These are phyloP conservation scores for Momotus momota DNA, from an alignment of 2,797 vertebrate genomes.

Conservation along the genomic window DNA sequence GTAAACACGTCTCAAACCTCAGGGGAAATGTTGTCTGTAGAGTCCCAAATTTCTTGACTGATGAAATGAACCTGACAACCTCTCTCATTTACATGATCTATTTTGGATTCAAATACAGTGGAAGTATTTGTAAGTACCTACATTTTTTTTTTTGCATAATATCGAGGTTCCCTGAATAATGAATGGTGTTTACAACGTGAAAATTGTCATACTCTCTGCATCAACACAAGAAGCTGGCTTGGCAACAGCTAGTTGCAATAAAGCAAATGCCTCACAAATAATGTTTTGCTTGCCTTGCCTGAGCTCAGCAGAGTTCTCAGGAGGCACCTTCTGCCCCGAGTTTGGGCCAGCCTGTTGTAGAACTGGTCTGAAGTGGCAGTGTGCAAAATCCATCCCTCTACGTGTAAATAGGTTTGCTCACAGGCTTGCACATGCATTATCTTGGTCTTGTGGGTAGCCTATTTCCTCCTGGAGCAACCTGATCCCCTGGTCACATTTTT, in stretches of 20 bases:
- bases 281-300: background rate
- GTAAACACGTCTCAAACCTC: background rate
- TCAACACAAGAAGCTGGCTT: conserved; percentile 17
- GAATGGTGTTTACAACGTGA: conserved; percentile 48
- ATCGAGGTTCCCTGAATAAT: conserved; percentile 52
- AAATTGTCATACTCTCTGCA: conserved; percentile 46
- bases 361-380: background rate
- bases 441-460: background rate
- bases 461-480: background rate
- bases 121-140: background rate
- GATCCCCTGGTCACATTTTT: background rate
- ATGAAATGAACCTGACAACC: background rate
- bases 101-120: conserved; percentile 25
- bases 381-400: background rate
- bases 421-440: background rate
- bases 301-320: background rate
- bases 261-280: conserved; percentile 45
- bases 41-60: conserved; percentile 14
- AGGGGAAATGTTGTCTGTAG: background rate
- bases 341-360: background rate
- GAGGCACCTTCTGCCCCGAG: background rate
- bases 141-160: conserved; percentile 55
- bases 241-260: conserved; percentile 7
- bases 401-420: background rate
- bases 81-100: background rate